A percentile compares a stretch with the other conserved stretches of the same genome.
These are phyloP conservation scores for Dynastes grantii DNA, from an alignment of 2,888 invertebrate genomes.

Conservation along the genomic window DNA sequence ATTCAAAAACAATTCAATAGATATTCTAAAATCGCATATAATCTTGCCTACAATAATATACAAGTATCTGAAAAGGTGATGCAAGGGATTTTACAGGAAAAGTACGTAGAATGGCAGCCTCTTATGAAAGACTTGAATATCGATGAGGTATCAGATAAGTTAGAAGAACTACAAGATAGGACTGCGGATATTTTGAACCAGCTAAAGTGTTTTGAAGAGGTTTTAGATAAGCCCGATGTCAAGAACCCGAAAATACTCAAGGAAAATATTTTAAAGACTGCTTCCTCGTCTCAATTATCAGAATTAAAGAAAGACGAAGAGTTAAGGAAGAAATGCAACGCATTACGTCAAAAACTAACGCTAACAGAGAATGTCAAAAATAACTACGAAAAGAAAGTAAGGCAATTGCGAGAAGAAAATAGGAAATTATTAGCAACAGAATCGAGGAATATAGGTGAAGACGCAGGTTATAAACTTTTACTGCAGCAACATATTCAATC, in stretches of 20 bases:
- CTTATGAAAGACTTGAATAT: conserved; percentile 57
- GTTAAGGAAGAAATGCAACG: conserved; percentile 60
- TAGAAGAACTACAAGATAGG: conserved; percentile 60
- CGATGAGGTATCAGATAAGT: conserved; percentile 57
- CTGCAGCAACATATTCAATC: conserved; percentile 59
- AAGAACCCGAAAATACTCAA: conserved; percentile 52
- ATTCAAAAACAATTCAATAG: conserved; percentile 60
- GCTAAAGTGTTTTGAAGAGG: conserved; percentile 55
- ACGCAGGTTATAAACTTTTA: conserved; percentile 60
- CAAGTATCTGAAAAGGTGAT: conserved; percentile 56
- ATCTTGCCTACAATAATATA: conserved; percentile 55
- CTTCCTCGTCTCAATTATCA: conserved; percentile 9
- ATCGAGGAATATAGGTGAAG: conserved; percentile 51
- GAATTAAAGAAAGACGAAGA: conserved; percentile 57
- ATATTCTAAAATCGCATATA: conserved; percentile 58
- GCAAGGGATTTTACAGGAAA: conserved; percentile 55
- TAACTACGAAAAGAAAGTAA: conserved; percentile 61
- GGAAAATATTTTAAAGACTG: conserved; percentile 52
- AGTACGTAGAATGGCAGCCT: conserved; percentile 58
- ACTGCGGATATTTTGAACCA: conserved; percentile 58
- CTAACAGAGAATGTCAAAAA: conserved; percentile 59
- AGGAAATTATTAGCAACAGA: conserved; percentile 55
- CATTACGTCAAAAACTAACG: conserved; percentile 60
- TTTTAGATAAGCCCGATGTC: conserved; percentile 44
- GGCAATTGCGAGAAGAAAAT: conserved; percentile 63